Percentiles rank a stretch among this genome's conserved stretches.
These are phyloP conservation scores for Malthinus seriepunctatus DNA, from an alignment of 2,888 invertebrate species.

Conservation along the genomic window DNA sequence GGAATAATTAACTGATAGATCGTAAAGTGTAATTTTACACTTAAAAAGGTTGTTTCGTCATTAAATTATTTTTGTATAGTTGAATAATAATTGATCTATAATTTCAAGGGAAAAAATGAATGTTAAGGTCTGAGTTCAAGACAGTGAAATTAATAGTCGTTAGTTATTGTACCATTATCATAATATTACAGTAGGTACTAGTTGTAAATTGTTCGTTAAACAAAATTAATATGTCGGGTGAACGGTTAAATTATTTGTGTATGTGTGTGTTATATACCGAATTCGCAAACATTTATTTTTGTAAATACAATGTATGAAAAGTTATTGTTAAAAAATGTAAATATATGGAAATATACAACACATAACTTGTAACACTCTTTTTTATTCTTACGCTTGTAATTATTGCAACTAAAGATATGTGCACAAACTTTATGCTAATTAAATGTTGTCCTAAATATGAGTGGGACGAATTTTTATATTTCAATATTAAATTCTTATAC, in stretches of 20 bases:
- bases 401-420: too few species aligned
- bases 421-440: too few species aligned
- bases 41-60: too few species aligned
- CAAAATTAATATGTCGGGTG: constrained; percentile 41
- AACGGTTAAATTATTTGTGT: constrained; percentile 30
- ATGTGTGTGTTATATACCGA: neutral
- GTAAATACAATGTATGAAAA: constrained; percentile 5
- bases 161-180: constrained; percentile 47
- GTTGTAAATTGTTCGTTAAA: constrained; percentile 43
- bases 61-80: too few species aligned
- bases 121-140: too few species aligned
- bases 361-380: neutral
- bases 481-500: too few species aligned
- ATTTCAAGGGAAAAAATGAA: too few species aligned
- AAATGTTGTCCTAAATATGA: too few species aligned
- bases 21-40: neutral
- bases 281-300: constrained; percentile 1
- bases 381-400: too few species aligned
- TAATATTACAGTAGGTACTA: constrained; percentile 41
- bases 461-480: too few species aligned
- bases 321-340: constrained; percentile 4
- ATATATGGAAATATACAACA: neutral
- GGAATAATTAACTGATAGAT: constrained; percentile 2
- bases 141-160: constrained; percentile 36
- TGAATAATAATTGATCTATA: too few species aligned